phyloP scores from a whole-genome alignment of 2,113 vertebrate genomes.

The Anarrhichthys ocellatus region DNA sequence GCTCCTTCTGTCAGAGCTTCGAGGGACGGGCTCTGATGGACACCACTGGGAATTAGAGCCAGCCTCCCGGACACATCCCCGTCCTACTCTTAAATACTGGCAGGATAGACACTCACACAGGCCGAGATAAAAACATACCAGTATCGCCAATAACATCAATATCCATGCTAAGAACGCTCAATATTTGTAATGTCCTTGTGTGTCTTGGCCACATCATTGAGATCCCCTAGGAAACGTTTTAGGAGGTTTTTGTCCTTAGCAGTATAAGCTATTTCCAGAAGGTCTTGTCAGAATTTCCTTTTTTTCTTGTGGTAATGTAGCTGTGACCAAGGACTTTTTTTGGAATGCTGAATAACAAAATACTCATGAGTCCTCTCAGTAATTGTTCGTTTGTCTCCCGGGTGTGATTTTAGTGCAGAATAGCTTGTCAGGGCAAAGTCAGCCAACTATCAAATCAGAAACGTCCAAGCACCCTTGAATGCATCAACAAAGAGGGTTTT shows the following conservation, averaged over 20 bases:
- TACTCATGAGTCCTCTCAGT: neutral
- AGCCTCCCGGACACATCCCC: conserved; percentile 71
- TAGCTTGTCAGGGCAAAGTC: neutral
- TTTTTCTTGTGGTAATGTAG: neutral
- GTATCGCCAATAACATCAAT: conserved; percentile 7
- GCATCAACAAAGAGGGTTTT: neutral
- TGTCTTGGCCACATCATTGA: neutral
- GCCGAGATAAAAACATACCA: conserved; percentile 18
- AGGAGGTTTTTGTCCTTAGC: neutral
- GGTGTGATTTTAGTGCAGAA: conserved; percentile 1
- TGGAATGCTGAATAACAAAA: neutral
- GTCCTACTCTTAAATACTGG: conserved; percentile 70
- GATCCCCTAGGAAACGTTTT: neutral
- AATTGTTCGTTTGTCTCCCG: neutral
- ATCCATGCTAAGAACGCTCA: conserved; percentile 6
- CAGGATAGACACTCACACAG: conserved; percentile 42
- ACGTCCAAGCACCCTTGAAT: neutral
- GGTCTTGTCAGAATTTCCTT: neutral
- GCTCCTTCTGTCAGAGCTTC: conserved; percentile 83
- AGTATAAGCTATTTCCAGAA: neutral
- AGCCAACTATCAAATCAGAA: conserved; percentile 1
- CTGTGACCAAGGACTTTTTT: neutral
- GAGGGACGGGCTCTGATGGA: conserved; percentile 85
- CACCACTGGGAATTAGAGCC: conserved; percentile 80
- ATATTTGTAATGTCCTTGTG: neutral